Evolutionary conservation across 2,888 invertebrate genomes (phyloP).

Genomic region (Thymelicus lineola): DNA sequence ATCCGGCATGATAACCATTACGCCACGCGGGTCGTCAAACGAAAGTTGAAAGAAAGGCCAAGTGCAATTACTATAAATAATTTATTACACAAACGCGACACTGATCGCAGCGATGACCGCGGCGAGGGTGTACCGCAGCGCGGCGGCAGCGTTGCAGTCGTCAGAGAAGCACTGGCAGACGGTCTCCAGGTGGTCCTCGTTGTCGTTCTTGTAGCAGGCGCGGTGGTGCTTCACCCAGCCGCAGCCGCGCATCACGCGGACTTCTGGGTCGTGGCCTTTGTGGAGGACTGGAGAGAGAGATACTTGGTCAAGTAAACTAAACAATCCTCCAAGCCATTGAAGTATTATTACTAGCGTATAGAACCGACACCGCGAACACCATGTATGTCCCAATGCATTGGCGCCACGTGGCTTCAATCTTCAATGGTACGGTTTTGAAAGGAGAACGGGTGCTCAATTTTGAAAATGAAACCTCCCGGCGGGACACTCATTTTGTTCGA

Average conservation of each 20-base stretch:
- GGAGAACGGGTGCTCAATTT: too few species aligned
- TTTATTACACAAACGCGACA: conserved; percentile 36
- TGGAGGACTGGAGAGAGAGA: conserved; percentile 61
- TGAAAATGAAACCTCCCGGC: too few species aligned
- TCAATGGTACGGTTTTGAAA: too few species aligned
- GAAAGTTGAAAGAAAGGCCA: not conserved
- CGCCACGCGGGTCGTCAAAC: too few species aligned
- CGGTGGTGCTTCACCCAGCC: conserved; percentile 83
- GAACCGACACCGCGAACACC: too few species aligned
- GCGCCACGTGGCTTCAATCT: too few species aligned
- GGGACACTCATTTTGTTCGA: too few species aligned
- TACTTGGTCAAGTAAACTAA: too few species aligned
- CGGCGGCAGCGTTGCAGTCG: conserved; percentile 79
- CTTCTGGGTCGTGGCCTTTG: conserved; percentile 68
- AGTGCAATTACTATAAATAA: conserved; percentile 7
- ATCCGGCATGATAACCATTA: too few species aligned
- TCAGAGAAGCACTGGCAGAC: conserved; percentile 87
- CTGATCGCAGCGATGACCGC: conserved; percentile 18
- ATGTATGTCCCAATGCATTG: too few species aligned
- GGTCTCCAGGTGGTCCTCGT: conserved; percentile 86
- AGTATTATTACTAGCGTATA: too few species aligned
- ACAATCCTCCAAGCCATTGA: too few species aligned
- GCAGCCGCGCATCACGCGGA: conserved; percentile 86
- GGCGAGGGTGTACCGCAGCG: not conserved
- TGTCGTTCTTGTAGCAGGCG: conserved; percentile 86